phyloP scores from a whole-genome alignment of 1,140 invertebrate species.

The Drosophila takahashii region DNA sequence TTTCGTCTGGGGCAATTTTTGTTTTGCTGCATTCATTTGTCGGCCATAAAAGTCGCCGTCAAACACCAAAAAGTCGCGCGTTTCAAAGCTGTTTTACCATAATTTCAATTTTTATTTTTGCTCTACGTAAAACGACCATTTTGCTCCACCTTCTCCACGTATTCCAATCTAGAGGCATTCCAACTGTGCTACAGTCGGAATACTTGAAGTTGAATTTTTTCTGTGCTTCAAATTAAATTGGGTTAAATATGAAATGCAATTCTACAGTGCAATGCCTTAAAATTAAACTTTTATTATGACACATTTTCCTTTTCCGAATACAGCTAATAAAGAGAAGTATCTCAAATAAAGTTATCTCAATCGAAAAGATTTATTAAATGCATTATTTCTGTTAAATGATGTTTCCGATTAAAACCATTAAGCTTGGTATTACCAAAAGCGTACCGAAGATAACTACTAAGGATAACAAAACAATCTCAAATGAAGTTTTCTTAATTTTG shows the following conservation, averaged over 20 bases:
- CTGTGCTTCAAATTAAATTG: background rate
- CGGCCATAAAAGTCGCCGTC: conserved; percentile 80
- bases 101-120: conserved; percentile 65
- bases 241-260: background rate
- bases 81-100: conserved; percentile 74
- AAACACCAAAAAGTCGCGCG: conserved; percentile 60
- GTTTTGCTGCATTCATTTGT: conserved; percentile 76
- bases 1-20: conserved; percentile 72
- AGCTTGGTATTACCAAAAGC: too few relatives aligned
- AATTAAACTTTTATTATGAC: too few relatives aligned
- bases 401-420: too few relatives aligned
- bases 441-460: too few relatives aligned
- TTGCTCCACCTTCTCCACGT: conserved; percentile 28
- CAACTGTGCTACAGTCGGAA: conserved; percentile 17
- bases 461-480: too few relatives aligned
- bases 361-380: too few relatives aligned
- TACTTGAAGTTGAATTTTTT: conserved; percentile 22
- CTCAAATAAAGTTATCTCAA: too few relatives aligned
- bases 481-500: too few relatives aligned
- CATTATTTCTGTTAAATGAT: too few relatives aligned
- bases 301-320: too few relatives aligned
- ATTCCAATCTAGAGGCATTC: conserved; percentile 26
- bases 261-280: too few relatives aligned
- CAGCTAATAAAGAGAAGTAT: too few relatives aligned
- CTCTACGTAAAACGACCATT: conserved; percentile 22